Evolutionary conservation across 2,888 invertebrate genomes (phyloP).

Genomic region (Neocrepidodera transversa): DNA sequence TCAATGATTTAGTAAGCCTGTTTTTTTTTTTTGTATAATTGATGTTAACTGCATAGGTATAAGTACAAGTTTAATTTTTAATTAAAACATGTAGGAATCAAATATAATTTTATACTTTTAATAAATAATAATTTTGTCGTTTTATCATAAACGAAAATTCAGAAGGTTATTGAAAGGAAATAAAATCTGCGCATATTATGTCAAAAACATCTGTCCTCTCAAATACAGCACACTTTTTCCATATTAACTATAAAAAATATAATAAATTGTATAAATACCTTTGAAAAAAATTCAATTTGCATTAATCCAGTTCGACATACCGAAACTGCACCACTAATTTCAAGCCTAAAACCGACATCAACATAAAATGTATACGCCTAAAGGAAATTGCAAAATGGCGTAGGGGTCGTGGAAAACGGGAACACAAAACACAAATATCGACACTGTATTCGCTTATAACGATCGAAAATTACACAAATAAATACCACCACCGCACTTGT

Average conservation of each 20-base stretch:
- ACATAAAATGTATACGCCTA: slow-evolving; percentile 54
- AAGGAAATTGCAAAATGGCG: slow-evolving; percentile 55
- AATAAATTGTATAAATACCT: slow-evolving; percentile 17
- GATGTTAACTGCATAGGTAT: too few relatives aligned
- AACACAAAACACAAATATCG: slow-evolving; percentile 32
- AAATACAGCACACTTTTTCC: slow-evolving; percentile 3
- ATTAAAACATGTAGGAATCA: too few relatives aligned
- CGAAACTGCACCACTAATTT: slow-evolving; percentile 18
- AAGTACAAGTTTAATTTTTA: too few relatives aligned
- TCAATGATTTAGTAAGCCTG: neutral
- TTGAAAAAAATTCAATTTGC: slow-evolving; percentile 15
- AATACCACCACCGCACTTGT: neutral
- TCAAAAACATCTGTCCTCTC: slow-evolving; percentile 26
- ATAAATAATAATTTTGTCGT: too few relatives aligned
- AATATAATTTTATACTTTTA: too few relatives aligned
- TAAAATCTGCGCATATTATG: slow-evolving; percentile 23
- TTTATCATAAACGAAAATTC: neutral
- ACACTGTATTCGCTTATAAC: slow-evolving; percentile 2
- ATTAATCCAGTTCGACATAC: slow-evolving; percentile 18
- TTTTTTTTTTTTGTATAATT: too few relatives aligned
- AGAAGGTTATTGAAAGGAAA: slow-evolving; percentile 17
- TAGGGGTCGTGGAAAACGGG: slow-evolving; percentile 33
- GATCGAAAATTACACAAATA: neutral
- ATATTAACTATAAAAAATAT: too few relatives aligned
- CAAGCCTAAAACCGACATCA: slow-evolving; percentile 37